A percentile compares a stretch with the other conserved stretches of the same genome.
Evolutionary conservation across 2,113 vertebrate species (phyloP).

Genomic region (Myrmecophaga tridactyla): DNA sequence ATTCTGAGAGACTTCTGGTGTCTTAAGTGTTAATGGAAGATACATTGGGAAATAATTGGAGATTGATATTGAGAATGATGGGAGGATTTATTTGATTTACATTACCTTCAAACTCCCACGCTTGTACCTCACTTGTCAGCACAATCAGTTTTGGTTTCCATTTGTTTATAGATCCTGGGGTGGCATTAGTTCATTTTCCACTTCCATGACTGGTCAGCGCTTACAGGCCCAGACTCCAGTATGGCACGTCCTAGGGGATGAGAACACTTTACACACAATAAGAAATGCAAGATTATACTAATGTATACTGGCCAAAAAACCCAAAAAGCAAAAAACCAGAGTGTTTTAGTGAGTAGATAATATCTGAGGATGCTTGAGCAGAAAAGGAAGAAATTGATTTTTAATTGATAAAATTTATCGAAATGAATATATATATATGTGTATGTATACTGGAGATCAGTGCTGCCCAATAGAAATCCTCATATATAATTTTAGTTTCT

Average conservation of each 20-base stretch:
- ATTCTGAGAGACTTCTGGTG: neutral
- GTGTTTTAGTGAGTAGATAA: neutral
- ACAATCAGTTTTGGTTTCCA: neutral
- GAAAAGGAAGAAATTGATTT: neutral
- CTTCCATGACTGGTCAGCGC: neutral
- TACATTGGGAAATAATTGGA: neutral
- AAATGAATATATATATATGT: neutral
- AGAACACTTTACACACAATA: neutral
- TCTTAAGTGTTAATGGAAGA: neutral
- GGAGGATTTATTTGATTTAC: neutral
- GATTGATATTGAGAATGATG: neutral
- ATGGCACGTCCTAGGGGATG: neutral
- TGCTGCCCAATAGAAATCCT: neutral
- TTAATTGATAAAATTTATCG: neutral
- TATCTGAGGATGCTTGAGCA: neutral
- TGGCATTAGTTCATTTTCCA: neutral
- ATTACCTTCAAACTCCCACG: neutral
- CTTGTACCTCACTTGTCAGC: neutral
- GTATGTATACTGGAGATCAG: neutral
- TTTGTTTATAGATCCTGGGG: neutral
- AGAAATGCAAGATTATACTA: neutral
- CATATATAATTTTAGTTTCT: neutral
- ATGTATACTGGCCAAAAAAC: neutral
- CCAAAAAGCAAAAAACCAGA: neutral
- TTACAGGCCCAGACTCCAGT: neutral